Conservation (phyloP, 2,888 invertebrate genomes). For the Drosophila diplacantha region DNA sequence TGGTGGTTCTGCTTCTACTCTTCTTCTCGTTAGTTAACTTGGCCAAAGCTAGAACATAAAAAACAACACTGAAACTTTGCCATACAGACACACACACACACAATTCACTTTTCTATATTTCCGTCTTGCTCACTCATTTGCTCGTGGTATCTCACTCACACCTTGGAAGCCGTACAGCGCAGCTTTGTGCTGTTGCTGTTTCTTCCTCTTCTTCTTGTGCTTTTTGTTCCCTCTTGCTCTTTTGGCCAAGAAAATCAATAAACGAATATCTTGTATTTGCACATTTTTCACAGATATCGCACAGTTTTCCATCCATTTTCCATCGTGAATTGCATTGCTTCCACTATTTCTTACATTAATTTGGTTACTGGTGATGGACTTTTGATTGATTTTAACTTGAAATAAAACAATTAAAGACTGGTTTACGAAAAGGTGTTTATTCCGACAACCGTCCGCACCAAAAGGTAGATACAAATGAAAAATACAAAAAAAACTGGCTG, state of each 20-base stretch:
- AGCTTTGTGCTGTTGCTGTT: conserved; percentile 66
- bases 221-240: conserved; percentile 38
- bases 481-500: conserved; percentile 53
- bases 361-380: conserved; percentile 30
- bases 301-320: conserved; percentile 32
- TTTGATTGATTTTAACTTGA: conserved; percentile 37
- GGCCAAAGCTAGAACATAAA: conserved; percentile 69
- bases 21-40: conserved; percentile 55
- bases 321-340: conserved; percentile 10
- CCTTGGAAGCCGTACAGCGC: conserved; percentile 65
- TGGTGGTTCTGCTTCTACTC: conserved; percentile 24
- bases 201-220: conserved; percentile 43
- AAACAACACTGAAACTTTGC: conserved; percentile 59
- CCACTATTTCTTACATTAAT: conserved; percentile 53
- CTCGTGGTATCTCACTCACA: conserved; percentile 32
- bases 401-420: conserved; percentile 59
- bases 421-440: conserved; percentile 61
- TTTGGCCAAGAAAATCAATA: conserved; percentile 62
- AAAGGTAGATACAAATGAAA: conserved; percentile 74
- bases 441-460: conserved; percentile 72
- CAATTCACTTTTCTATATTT: conserved; percentile 24
- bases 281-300: conserved; percentile 54
- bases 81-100: conserved; percentile 30
- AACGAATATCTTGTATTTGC: conserved; percentile 50
- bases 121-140: conserved; percentile 19